These are phyloP conservation scores for Craseonycteris thonglongyai DNA, from an alignment of 2,113 vertebrate genomes.

Conservation along the genomic window DNA sequence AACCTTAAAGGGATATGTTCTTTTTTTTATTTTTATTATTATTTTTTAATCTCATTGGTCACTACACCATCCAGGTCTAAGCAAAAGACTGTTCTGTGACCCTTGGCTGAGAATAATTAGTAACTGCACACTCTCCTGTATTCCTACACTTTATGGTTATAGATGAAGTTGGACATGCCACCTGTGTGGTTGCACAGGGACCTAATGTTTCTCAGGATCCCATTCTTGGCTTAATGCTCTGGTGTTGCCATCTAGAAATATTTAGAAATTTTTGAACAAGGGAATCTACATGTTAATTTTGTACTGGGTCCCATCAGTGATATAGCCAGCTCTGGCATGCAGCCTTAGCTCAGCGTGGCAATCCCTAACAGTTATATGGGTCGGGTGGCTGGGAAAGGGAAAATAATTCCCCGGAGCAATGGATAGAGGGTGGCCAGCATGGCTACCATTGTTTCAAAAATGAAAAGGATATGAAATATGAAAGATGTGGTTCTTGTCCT, in stretches of 20 bases:
- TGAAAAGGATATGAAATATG: neutral
- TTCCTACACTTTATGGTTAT: neutral
- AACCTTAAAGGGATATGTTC: neutral
- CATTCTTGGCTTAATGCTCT: neutral
- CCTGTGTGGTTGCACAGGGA: too few species aligned
- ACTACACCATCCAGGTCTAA: neutral
- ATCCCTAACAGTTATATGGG: neutral
- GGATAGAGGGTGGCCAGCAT: neutral
- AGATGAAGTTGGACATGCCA: neutral
- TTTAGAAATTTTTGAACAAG: neutral
- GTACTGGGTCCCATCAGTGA: neutral
- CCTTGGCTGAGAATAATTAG: neutral
- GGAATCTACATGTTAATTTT: neutral
- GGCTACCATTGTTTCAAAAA: neutral
- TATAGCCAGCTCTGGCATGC: neutral
- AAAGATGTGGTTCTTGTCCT: neutral
- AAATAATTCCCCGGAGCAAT: neutral
- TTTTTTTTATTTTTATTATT: too few species aligned
- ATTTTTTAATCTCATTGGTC: neutral
- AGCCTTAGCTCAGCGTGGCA: neutral
- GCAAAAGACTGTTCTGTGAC: neutral
- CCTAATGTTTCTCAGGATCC: neutral
- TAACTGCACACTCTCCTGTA: neutral
- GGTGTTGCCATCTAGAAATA: neutral
- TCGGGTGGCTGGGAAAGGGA: neutral